Conservation (phyloP, 2,888 invertebrate species). For the Dysmachus trigonus region DNA sequence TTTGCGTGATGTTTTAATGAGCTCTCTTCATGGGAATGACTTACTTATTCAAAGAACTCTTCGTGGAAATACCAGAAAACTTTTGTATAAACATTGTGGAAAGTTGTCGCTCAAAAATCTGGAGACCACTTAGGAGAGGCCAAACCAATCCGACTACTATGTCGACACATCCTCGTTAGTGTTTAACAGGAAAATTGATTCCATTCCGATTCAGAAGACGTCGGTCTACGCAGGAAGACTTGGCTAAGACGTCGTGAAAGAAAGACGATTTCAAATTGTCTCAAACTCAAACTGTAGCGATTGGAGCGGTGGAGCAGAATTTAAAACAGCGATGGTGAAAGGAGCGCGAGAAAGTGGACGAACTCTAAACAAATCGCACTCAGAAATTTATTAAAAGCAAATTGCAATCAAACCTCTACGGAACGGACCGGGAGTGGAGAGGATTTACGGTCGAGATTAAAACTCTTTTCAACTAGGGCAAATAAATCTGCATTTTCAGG, state of each 20-base stretch:
- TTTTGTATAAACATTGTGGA: neutral
- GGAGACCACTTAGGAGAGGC: neutral
- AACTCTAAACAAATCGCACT: neutral
- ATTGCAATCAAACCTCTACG: neutral
- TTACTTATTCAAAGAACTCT: neutral
- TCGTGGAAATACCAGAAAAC: neutral
- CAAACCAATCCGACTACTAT: neutral
- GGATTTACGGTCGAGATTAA: constrained; percentile 30
- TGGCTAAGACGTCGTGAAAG: neutral
- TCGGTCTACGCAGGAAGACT: neutral
- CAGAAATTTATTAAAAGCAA: constrained; percentile 29
- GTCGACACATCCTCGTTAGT: neutral
- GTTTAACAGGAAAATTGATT: constrained; percentile 1
- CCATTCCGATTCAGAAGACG: neutral
- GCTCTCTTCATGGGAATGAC: neutral
- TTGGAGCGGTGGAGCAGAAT: neutral
- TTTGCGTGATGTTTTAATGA: neutral
- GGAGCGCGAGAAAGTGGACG: neutral
- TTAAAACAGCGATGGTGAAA: neutral
- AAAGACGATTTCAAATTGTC: neutral
- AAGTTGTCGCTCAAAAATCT: neutral
- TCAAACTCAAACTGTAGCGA: neutral
- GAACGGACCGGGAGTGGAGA: neutral
- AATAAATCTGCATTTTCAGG: constrained; percentile 33
- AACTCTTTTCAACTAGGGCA: constrained; percentile 24